phyloP scores from a whole-genome alignment of 64 coral and sea anemone species.

The Hydrozoanthus tunicans region DNA sequence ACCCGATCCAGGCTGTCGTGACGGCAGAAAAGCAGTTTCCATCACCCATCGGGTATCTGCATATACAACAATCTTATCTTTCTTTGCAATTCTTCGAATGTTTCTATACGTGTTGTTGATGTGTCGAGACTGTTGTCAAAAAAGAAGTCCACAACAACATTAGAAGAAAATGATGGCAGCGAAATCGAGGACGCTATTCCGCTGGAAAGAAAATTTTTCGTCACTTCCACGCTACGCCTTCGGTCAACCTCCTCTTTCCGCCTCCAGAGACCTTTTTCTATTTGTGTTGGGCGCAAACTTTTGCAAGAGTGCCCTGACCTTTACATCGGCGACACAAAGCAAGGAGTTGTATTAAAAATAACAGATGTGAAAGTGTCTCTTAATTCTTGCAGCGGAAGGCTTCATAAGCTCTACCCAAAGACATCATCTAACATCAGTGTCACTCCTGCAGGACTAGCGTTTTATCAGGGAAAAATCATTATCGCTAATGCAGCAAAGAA shows the following conservation, averaged over 20 bases:
- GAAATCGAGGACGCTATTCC: not conserved
- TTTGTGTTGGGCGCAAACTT: not conserved
- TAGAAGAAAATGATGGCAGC: not conserved
- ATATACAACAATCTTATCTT: too few species aligned
- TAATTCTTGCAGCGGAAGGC: not conserved
- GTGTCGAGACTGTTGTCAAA: too few species aligned
- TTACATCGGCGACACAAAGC: too few species aligned
- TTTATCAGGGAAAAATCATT: too few species aligned
- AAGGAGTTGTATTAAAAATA: too few species aligned
- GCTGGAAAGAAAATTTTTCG: not conserved
- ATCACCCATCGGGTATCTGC: too few species aligned
- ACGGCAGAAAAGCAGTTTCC: too few species aligned
- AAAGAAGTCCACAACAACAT: not conserved
- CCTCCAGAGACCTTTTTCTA: slow-evolving; percentile 1
- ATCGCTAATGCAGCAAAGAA: too few species aligned
- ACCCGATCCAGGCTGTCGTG: too few species aligned
- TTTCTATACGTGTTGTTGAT: too few species aligned
- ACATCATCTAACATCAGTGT: not conserved
- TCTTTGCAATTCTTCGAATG: too few species aligned
- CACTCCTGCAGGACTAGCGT: not conserved
- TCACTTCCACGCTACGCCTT: not conserved
- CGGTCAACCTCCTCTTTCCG: not conserved
- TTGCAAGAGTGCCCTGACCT: not conserved
- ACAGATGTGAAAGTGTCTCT: too few species aligned
- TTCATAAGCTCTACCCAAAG: not conserved